Evolutionary conservation across 2,797 vertebrate genomes (phyloP).

Genomic region (Poecilia gillii): DNA sequence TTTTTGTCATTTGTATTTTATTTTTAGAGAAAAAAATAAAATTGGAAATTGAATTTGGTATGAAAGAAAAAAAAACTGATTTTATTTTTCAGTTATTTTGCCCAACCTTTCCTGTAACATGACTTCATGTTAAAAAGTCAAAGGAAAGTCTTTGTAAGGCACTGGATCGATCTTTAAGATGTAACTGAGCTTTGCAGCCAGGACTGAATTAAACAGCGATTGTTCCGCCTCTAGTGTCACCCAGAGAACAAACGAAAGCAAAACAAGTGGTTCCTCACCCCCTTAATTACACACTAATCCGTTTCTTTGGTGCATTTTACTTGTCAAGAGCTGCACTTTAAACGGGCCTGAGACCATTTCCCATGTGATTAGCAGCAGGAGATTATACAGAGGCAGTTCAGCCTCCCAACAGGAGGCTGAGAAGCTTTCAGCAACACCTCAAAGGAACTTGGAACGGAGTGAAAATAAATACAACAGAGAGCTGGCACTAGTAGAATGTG

Average conservation of each 20-base stretch:
- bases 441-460: background rate
- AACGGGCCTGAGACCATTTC: too few species aligned
- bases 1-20: too few species aligned
- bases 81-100: too few species aligned
- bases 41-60: background rate
- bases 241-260: conserved; percentile 12
- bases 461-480: background rate
- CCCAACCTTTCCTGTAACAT: background rate
- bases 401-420: background rate
- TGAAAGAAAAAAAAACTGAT: background rate
- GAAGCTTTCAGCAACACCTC: background rate
- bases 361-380: conserved; percentile 6
- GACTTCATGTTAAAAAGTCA: background rate
- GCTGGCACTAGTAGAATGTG: background rate
- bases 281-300: conserved; percentile 45
- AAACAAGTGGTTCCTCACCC: conserved; percentile 46
- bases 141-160: background rate
- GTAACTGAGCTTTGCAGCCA: conserved; percentile 5
- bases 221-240: background rate
- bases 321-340: background rate
- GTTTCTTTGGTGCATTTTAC: background rate
- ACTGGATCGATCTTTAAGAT: background rate
- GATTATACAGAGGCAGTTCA: background rate
- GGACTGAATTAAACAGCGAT: conserved; percentile 6
- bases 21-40: too few species aligned